Percentiles rank a stretch among this genome's conserved stretches.
phyloP scores from a whole-genome alignment of 2,797 vertebrate genomes.

The Amphiprion clarkii region DNA sequence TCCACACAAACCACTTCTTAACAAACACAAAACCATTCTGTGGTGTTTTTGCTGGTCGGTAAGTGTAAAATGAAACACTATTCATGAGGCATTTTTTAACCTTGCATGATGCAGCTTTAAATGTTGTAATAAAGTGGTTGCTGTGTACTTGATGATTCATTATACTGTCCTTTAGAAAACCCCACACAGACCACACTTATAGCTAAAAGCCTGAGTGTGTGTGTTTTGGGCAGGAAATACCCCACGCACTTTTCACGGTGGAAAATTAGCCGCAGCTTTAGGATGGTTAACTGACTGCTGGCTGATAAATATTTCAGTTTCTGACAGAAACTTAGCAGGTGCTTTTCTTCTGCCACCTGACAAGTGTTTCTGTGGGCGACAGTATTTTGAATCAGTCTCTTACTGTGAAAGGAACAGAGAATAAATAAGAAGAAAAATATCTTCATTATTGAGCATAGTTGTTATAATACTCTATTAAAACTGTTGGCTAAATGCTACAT shows the following conservation, averaged over 20 bases:
- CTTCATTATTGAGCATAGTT: not conserved
- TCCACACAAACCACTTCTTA: not conserved
- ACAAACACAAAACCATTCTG: not conserved
- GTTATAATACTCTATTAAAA: too few relatives aligned
- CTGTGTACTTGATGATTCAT: constrained; percentile 51
- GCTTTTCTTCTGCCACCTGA: constrained; percentile 17
- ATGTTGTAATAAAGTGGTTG: constrained; percentile 21
- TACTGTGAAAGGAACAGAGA: not conserved
- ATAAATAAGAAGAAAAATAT: not conserved
- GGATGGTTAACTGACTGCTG: constrained; percentile 23
- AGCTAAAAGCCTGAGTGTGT: constrained; percentile 12
- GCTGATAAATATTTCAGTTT: constrained; percentile 41
- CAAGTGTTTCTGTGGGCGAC: not conserved
- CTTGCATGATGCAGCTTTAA: constrained; percentile 30
- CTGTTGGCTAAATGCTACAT: not conserved
- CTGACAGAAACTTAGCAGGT: constrained; percentile 39
- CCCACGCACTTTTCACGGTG: constrained; percentile 24
- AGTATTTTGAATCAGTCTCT: not conserved
- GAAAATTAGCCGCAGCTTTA: constrained; percentile 27
- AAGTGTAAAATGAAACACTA: not conserved
- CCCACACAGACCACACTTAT: constrained; percentile 15
- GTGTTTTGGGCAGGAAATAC: constrained; percentile 39
- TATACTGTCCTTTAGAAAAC: constrained; percentile 43
- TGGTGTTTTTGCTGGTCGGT: not conserved
- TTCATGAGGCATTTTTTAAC: not conserved